Base-by-base conservation (phyloP, 2,797 vertebrate species). In the Craterocephalus amniculus region DNA sequence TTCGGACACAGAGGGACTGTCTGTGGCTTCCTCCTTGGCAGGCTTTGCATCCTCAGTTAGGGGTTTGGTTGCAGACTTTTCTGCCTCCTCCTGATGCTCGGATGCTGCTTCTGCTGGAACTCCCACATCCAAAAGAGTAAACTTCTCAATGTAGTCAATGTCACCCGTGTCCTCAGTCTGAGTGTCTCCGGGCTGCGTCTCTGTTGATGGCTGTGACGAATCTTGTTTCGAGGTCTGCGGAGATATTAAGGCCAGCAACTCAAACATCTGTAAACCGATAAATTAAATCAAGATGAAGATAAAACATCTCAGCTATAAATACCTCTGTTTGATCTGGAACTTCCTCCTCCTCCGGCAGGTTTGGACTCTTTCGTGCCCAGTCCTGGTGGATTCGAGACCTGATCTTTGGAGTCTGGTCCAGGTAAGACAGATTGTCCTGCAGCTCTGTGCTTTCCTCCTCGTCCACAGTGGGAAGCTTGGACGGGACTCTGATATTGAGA, bases 71-170 rank as follows among this genome's bases (percentile, higher is more conserved):
- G 64, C 65, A 58, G 43, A 60, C 45, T 74, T 73, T 27, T 77
- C 52, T 45, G 65, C 63, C 36, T 83, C 79, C 45, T 81, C 55
- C 22, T 83, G 75, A 4, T 11, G 67, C 61, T 79, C 78, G 56
- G 70, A 54, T 81, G 87, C 83, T 78, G 83, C 79, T 26, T 95
- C 93, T 71, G 64, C 72, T 48, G 93, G 87, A 40, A 91, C 90
- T 57, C 92, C 94, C 71, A 94, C 94, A 88, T 98, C 96, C 81
- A 97, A 83, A 78, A 99, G 89, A 8, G 95, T 98, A 64, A 97
- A 97, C 85, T 97, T 97, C 92, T 97, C 97, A 87, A 98, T 96
- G 91, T 98, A 98, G 91, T 99, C 97, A 65, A 95, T 89, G 73
- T 96, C 94, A 2, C 68, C 56, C 1, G 72, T 61, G 67, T 81